phyloP scores from a whole-genome alignment of 2,888 invertebrate species.

The Drosophila imparisetae region DNA sequence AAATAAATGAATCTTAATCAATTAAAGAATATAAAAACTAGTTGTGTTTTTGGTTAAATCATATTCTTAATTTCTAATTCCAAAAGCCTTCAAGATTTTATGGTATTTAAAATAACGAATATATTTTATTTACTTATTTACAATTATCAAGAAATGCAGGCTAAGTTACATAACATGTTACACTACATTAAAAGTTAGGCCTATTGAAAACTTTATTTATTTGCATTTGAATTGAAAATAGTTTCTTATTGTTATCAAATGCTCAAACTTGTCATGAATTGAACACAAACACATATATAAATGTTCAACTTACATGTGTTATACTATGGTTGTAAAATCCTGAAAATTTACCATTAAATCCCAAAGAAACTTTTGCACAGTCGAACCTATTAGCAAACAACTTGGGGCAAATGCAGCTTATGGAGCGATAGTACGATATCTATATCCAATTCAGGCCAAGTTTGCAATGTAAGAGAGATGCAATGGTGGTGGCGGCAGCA shows the following conservation, averaged over 20 bases:
- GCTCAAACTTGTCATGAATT: neutral
- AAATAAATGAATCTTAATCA: neutral
- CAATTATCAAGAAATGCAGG: neutral
- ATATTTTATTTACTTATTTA: neutral
- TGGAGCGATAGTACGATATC: constrained; percentile 38
- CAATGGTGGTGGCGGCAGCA: constrained; percentile 5
- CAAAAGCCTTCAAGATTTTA: neutral
- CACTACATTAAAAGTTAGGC: neutral
- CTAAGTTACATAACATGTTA: neutral
- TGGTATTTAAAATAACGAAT: neutral
- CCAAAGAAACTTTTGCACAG: constrained; percentile 46
- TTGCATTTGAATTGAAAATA: constrained; percentile 16
- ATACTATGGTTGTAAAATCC: constrained; percentile 43
- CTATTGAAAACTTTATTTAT: constrained; percentile 25
- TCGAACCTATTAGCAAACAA: constrained; percentile 56
- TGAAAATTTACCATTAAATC: constrained; percentile 56
- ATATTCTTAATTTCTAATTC: neutral
- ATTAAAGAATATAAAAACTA: neutral
- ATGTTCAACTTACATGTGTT: constrained; percentile 22
- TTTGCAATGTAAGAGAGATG: constrained; percentile 32
- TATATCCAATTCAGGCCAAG: constrained; percentile 48
- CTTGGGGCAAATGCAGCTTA: constrained; percentile 47
- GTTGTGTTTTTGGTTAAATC: neutral
- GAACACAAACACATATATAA: neutral
- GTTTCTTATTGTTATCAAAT: constrained; percentile 30